These are phyloP conservation scores for Darevskia mixta DNA, from an alignment of 2,797 vertebrate species.

Conservation along the genomic window DNA sequence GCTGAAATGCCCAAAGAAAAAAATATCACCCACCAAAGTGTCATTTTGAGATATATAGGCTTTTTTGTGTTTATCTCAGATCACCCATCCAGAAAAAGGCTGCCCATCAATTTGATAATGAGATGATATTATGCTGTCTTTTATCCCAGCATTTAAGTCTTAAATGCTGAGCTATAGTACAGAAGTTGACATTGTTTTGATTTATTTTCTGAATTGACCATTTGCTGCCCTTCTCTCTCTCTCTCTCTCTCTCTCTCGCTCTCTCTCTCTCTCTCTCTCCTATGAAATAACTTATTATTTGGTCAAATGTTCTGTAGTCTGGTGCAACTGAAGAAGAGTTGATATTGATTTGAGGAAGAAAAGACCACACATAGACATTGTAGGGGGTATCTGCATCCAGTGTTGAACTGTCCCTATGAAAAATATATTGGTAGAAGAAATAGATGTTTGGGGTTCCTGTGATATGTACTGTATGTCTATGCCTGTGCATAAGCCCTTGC, in stretches of 20 bases:
- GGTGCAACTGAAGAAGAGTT: neutral
- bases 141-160: neutral
- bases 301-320: neutral
- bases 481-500: neutral
- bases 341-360: neutral
- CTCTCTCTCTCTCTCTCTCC: too few species aligned
- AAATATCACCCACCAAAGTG: neutral
- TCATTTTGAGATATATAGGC: too few species aligned
- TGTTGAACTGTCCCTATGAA: neutral
- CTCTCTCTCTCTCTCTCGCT: neutral
- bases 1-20: neutral
- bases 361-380: neutral
- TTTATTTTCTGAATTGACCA: neutral
- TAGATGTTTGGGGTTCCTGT: too few species aligned
- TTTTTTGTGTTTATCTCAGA: too few species aligned
- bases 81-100: neutral
- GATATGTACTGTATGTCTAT: neutral
- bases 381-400: neutral
- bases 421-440: neutral
- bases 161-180: neutral
- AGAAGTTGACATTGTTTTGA: neutral
- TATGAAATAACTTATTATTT: neutral
- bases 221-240: neutral
- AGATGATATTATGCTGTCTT: neutral
- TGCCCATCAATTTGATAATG: neutral